Evolutionary conservation across 2,113 vertebrate species (phyloP).

Genomic region (Trochalopteron elliotii): DNA sequence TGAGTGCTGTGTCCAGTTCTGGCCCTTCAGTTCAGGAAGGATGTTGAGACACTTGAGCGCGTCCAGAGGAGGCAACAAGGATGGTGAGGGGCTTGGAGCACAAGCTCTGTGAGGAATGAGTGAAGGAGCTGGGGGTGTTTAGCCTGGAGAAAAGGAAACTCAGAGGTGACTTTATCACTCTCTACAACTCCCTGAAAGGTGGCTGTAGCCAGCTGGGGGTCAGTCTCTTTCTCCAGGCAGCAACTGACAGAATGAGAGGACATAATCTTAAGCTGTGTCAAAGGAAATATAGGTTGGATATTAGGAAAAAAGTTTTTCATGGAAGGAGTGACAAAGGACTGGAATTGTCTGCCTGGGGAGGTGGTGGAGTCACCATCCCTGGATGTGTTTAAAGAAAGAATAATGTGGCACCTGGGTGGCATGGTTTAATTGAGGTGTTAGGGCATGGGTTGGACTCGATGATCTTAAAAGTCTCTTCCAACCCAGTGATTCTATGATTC

Average conservation of each 20-base stretch:
- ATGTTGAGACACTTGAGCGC: fast-evolving
- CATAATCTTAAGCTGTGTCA: fast-evolving
- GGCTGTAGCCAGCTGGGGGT: fast-evolving
- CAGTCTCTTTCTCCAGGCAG: background rate
- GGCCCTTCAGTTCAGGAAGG: background rate
- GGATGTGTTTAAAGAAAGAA: background rate
- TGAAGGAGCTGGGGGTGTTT: background rate
- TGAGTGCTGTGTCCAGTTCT: background rate
- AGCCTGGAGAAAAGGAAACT: background rate
- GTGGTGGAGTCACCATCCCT: background rate
- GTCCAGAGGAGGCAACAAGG: background rate
- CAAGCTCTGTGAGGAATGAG: background rate
- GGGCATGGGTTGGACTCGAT: background rate
- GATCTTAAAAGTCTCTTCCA: background rate
- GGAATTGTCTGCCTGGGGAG: fast-evolving
- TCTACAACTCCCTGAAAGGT: background rate
- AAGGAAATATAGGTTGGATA: background rate
- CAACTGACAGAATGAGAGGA: fast-evolving
- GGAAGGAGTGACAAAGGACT: background rate
- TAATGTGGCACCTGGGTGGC: fast-evolving
- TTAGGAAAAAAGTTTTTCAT: background rate
- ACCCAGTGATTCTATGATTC: background rate
- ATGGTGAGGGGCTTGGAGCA: background rate
- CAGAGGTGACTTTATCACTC: background rate
- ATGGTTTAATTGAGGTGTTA: background rate